phyloP scores from a whole-genome alignment of 1,140 invertebrate species.

The Trypoxylus dichotomus region DNA sequence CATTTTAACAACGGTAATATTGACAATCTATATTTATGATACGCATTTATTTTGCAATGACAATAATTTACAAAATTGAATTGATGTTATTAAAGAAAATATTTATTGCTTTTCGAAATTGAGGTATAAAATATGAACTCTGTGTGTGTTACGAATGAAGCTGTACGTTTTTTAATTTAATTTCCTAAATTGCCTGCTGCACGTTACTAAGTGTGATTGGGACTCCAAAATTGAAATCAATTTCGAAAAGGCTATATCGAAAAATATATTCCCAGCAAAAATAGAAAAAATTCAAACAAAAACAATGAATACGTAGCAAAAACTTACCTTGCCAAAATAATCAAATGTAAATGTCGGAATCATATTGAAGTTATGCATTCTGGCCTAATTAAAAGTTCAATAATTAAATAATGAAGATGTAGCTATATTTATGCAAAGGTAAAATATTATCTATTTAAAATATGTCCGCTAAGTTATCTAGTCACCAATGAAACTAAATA shows the following conservation, averaged over 20 bases:
- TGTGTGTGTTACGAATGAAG: background rate
- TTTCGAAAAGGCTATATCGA: too few relatives aligned
- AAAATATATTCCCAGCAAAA: too few relatives aligned
- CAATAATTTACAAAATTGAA: slow-evolving; percentile 4
- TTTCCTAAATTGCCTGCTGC: background rate
- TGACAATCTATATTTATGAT: background rate
- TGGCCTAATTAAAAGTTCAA: background rate
- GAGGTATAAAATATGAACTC: background rate
- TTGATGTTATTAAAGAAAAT: slow-evolving; percentile 5
- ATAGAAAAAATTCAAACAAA: background rate
- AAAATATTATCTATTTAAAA: background rate
- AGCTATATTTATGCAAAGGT: background rate
- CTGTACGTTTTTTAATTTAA: background rate
- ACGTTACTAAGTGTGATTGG: too few relatives aligned
- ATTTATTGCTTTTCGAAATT: background rate
- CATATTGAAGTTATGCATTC: background rate
- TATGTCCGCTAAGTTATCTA: background rate
- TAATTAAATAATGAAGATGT: background rate
- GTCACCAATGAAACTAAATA: background rate
- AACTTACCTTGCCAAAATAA: background rate
- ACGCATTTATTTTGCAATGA: background rate
- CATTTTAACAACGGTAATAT: background rate
- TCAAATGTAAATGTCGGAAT: background rate
- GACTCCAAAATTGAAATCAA: too few relatives aligned
- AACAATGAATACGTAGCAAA: background rate